Conservation (phyloP, 1,140 invertebrate species). For the Nymphalis io region DNA sequence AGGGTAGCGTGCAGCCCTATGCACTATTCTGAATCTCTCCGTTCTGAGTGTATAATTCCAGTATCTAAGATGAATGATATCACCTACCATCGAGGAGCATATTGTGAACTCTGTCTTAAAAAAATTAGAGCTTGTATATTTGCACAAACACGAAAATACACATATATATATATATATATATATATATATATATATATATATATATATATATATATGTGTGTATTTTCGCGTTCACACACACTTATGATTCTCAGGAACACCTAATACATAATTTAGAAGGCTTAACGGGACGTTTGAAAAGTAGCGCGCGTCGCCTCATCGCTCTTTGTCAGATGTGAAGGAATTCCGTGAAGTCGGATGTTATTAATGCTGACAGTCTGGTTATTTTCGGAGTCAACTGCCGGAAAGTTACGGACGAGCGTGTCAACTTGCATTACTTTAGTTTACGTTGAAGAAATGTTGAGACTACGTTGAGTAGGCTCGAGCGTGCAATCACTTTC, state of each 20-base stretch:
- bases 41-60: too few species aligned
- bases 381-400: constrained; percentile 43
- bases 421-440: constrained; percentile 45
- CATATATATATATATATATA: background rate
- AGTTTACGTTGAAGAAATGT: constrained; percentile 40
- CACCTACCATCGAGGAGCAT: too few species aligned
- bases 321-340: constrained; percentile 37
- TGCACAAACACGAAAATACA: background rate
- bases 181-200: too few species aligned
- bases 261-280: constrained; percentile 30
- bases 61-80: too few species aligned
- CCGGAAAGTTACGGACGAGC: constrained; percentile 40
- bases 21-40: too few species aligned
- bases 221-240: background rate
- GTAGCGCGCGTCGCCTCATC: constrained; percentile 31
- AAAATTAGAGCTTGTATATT: too few species aligned
- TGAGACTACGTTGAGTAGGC: constrained; percentile 32
- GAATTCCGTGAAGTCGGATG: constrained; percentile 15
- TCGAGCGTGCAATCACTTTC: constrained; percentile 37
- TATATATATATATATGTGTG: background rate
- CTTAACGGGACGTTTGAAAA: constrained; percentile 34
- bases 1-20: too few species aligned
- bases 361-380: constrained; percentile 43
- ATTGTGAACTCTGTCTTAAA: too few species aligned
- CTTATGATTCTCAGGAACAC: constrained; percentile 2